Conservation (phyloP, 2,797 vertebrate species). For the Glyptemys insculpta region DNA sequence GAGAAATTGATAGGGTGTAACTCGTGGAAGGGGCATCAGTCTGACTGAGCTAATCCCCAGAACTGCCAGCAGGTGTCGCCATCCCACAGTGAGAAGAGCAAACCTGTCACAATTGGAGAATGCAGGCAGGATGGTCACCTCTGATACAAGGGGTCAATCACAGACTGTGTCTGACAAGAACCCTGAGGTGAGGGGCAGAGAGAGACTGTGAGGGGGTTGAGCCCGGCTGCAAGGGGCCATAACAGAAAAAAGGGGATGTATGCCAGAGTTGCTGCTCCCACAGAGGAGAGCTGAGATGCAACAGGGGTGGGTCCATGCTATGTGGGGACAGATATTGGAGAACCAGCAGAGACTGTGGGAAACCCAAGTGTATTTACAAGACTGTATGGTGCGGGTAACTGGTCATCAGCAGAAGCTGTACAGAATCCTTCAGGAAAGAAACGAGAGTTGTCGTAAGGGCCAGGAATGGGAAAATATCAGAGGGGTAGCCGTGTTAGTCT, state of each 20-base stretch:
- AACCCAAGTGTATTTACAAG: neutral
- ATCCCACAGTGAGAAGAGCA: neutral
- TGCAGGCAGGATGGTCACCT: neutral
- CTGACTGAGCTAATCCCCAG: neutral
- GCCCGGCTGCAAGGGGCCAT: neutral
- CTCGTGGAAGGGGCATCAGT: neutral
- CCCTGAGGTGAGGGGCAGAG: neutral
- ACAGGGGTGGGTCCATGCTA: neutral
- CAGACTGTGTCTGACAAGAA: neutral
- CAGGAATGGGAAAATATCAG: neutral
- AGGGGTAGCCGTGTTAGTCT: no score
- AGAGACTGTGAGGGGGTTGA: neutral
- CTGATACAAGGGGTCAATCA: neutral
- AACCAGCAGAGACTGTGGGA: neutral
- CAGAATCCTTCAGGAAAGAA: neutral
- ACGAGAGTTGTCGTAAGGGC: rapidly evolving
- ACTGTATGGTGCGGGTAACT: neutral
- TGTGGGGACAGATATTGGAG: neutral
- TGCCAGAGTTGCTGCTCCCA: neutral
- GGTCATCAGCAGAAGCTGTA: neutral
- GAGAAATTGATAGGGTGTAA: neutral
- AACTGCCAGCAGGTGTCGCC: neutral
- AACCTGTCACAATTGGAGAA: neutral
- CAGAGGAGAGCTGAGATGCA: neutral
- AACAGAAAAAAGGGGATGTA: neutral